phyloP scores from a whole-genome alignment of 2,113 vertebrate species.

The Varanus salvator region DNA sequence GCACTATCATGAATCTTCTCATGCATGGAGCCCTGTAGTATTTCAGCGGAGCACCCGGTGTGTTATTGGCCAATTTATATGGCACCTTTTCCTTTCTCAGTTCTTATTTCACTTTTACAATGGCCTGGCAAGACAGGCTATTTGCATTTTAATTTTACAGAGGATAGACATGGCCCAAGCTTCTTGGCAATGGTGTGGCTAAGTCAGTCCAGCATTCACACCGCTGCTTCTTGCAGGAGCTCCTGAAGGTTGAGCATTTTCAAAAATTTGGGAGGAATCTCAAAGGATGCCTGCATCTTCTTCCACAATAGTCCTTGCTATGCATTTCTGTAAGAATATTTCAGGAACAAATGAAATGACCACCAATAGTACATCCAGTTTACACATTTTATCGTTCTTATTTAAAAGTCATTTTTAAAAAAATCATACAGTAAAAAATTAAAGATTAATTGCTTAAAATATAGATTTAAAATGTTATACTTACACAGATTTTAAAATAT shows the following conservation, averaged over 20 bases:
- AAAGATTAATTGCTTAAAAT: no score
- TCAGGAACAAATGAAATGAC: no score
- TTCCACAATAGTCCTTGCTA: neutral
- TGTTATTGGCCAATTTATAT: neutral
- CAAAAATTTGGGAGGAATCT: neutral
- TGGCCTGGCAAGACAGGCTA: neutral
- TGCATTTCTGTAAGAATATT: neutral
- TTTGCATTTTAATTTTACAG: neutral
- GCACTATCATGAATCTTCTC: neutral
- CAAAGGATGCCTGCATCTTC: neutral
- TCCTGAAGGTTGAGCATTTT: neutral
- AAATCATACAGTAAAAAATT: no score
- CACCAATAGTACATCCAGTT: no score
- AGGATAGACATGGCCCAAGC: neutral
- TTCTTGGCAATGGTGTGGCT: neutral
- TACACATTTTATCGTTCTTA: no score
- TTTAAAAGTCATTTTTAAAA: no score
- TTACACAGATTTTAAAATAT: no score
- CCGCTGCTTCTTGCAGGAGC: neutral
- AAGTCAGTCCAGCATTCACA: neutral
- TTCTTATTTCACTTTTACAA: neutral
- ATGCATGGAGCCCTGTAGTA: neutral
- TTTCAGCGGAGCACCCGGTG: neutral
- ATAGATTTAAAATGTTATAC: no score
- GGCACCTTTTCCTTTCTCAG: neutral